Evolutionary conservation across 2,113 vertebrate species (phyloP).

Genomic region (Colistium nudipinnis): DNA sequence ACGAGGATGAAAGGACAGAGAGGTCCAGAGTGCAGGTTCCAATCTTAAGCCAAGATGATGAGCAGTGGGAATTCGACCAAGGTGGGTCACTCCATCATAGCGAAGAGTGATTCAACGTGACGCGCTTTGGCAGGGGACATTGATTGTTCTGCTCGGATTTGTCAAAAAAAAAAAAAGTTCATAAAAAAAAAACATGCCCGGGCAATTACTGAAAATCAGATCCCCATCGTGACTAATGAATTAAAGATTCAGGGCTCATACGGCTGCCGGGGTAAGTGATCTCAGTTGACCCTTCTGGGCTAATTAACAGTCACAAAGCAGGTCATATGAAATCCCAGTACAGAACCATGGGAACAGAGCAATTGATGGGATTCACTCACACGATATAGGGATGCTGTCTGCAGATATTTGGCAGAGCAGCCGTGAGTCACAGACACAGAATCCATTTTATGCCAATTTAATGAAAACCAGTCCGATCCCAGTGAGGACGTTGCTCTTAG

Average conservation of each 20-base stretch:
- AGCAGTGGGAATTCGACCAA: constrained; percentile 39
- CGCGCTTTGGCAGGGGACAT: constrained; percentile 27
- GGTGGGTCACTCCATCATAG: not conserved
- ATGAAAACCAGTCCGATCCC: constrained; percentile 66
- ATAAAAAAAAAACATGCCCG: constrained; percentile 14
- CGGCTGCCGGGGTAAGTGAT: constrained; percentile 34
- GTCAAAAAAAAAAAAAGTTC: too few species aligned
- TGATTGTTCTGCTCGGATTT: constrained; percentile 40
- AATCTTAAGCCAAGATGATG: constrained; percentile 57
- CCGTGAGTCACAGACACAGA: constrained; percentile 20
- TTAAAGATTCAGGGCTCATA: constrained; percentile 35
- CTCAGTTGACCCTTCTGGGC: constrained; percentile 58
- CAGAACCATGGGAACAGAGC: constrained; percentile 53
- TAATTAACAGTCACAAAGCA: constrained; percentile 65
- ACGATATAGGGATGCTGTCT: constrained; percentile 63
- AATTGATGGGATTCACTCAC: constrained; percentile 70
- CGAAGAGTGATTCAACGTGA: constrained; percentile 35
- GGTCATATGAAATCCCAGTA: constrained; percentile 48
- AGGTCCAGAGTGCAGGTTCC: constrained; percentile 30
- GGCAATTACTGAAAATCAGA: constrained; percentile 37
- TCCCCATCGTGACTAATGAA: constrained; percentile 35
- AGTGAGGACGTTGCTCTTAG: constrained; percentile 41
- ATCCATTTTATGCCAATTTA: constrained; percentile 56
- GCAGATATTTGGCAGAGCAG: constrained; percentile 64
- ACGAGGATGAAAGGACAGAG: constrained; percentile 30